Percentiles rank a stretch among this genome's conserved stretches.
phyloP scores from a whole-genome alignment of 2,113 vertebrate genomes.

The Engraulis encrasicolus region DNA sequence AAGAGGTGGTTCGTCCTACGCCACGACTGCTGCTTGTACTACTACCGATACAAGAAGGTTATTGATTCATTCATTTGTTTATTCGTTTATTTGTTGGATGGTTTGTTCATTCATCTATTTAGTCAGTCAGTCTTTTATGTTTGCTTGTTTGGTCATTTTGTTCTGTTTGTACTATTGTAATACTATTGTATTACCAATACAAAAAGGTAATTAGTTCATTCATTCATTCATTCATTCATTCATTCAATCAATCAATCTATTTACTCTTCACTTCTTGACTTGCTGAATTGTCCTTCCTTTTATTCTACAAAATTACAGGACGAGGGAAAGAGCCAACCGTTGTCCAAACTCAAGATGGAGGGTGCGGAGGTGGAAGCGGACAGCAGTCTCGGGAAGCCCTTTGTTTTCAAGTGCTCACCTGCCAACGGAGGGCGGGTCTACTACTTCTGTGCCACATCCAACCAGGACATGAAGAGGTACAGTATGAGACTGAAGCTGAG shows the following conservation, averaged over 20 bases:
- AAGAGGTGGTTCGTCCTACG: constrained; percentile 93
- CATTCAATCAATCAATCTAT: too few relatives aligned
- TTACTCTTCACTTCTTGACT: too few relatives aligned
- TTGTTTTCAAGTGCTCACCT: constrained; percentile 87
- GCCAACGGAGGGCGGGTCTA: constrained; percentile 76
- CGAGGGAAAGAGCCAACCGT: constrained; percentile 80
- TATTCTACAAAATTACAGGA: constrained; percentile 70
- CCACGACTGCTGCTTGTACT: constrained; percentile 83
- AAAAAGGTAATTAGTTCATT: constrained; percentile 77
- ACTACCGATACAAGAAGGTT: constrained; percentile 89
- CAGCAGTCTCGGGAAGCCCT: constrained; percentile 84
- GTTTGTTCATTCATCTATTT: too few relatives aligned
- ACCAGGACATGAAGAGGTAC: constrained; percentile 92
- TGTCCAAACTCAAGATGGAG: constrained; percentile 82
- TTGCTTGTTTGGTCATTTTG: too few relatives aligned
- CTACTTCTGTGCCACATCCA: constrained; percentile 86
- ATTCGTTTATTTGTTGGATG: too few relatives aligned
- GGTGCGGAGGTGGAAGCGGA: constrained; percentile 84
- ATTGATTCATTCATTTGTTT: too few relatives aligned
- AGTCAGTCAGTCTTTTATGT: too few relatives aligned
- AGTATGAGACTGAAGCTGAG: neutral
- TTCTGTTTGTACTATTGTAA: too few relatives aligned
- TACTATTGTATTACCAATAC: constrained; percentile 90
- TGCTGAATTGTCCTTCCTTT: too few relatives aligned
- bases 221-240: too few relatives aligned